These are phyloP conservation scores for Formica selysi DNA, from an alignment of 1,140 invertebrate species.

Conservation along the genomic window DNA sequence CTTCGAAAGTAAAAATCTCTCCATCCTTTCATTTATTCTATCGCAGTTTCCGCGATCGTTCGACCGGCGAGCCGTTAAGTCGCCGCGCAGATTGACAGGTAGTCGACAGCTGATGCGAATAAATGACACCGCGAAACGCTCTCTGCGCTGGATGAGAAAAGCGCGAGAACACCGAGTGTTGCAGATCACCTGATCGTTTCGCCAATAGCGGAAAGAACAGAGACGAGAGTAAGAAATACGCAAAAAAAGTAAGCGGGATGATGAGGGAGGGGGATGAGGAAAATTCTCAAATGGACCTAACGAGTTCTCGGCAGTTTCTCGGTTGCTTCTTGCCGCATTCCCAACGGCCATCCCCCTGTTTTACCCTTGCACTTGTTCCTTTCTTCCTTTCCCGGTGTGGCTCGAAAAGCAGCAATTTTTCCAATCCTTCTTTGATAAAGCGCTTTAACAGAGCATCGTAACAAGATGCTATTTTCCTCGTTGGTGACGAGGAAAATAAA, in stretches of 20 bases:
- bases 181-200: constrained; percentile 10
- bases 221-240: background rate
- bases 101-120: background rate
- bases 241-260: background rate
- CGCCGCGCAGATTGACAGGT: background rate
- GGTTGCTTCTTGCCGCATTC: constrained; percentile 31
- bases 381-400: background rate
- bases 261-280: background rate
- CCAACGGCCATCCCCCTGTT: background rate
- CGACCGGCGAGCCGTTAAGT: background rate
- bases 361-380: background rate
- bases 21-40: background rate
- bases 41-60: background rate
- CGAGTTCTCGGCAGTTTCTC: constrained; percentile 60
- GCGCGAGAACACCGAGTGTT: background rate
- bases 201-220: background rate
- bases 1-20: background rate
- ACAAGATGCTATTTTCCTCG: constrained; percentile 52
- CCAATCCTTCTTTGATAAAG: constrained; percentile 54
- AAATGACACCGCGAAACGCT: constrained; percentile 1
- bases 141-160: background rate
- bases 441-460: constrained; percentile 42
- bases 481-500: constrained; percentile 46
- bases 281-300: constrained; percentile 52
- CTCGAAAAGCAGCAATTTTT: constrained; percentile 43